Evolutionary conservation across 2,113 vertebrate species (phyloP).

Genomic region (Halichoeres trimaculatus): DNA sequence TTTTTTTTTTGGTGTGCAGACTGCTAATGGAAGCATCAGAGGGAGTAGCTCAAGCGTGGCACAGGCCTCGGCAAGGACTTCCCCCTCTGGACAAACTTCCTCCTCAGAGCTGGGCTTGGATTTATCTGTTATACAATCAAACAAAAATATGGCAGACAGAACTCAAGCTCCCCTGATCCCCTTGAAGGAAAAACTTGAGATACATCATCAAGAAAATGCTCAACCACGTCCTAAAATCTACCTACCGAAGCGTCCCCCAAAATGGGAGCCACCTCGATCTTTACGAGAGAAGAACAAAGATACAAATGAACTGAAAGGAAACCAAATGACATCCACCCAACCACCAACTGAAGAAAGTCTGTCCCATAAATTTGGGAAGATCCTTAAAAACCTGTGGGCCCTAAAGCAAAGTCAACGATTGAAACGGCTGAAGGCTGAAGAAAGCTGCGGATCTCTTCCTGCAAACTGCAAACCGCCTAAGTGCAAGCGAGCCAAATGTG

Average conservation of each 20-base stretch:
- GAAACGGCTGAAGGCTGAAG: background rate
- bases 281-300: constrained; percentile 25
- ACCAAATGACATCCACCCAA: background rate
- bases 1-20: constrained; percentile 49
- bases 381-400: background rate
- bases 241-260: constrained; percentile 9
- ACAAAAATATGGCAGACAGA: background rate
- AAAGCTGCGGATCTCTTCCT: background rate
- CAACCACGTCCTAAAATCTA: constrained; percentile 33
- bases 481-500: constrained; percentile 8
- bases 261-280: constrained; percentile 54
- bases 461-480: constrained; percentile 8
- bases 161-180: background rate
- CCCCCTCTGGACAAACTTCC: constrained; percentile 10
- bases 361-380: background rate
- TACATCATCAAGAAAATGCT: constrained; percentile 1
- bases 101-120: constrained; percentile 1
- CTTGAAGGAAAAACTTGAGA: constrained; percentile 62
- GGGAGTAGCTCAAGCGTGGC: constrained; percentile 8
- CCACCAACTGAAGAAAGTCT: background rate
- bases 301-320: background rate
- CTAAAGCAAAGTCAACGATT: constrained; percentile 22
- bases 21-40: constrained; percentile 23
- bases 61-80: background rate
- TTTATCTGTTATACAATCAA: background rate